Evolutionary conservation across 2,113 vertebrate species (phyloP), one percentile per base, ranked within the genome.

Genomic region (Chitala chitala): DNA sequence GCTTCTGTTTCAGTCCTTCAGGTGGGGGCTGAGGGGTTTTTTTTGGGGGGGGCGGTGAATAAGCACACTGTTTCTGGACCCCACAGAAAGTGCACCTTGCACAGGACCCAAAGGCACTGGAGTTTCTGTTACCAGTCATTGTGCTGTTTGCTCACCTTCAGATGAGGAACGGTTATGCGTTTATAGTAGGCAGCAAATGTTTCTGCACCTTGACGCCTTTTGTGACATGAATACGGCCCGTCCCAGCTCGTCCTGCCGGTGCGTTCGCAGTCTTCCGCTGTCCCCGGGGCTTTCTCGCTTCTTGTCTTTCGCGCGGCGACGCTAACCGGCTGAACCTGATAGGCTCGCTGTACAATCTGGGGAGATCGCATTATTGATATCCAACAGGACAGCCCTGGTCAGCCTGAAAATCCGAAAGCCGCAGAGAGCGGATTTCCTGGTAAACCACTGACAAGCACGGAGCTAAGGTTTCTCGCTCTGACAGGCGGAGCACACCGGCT

Each of bases 361-460:
- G 31, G 63, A 68, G 54, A 42, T 66, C 48, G 55, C 58, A 40
- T 78, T 75, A 69, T 84, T 75, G 81, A 51, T 77, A 86, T 83
- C 78, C 70, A 26, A 77, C 71, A 22, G 75, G 75, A 82, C 79
- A 79, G 72, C 48, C 65, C 72, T 74, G 75, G 78, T 78, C 76
- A 61, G 72, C 50, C 20, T 75, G 77, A 81, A 82, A 83, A 82
- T 81, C 71, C 79, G 69, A 73, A 82, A 81, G 42, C 77, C 46
- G 33, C 74, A 1, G 3, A 77, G 58, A 80, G 73, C 75, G 68
- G 74, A 71, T 74, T 70, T 74, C 58, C 69, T 48, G 40, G 51
- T 69, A 40, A 46, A 44, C 51, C 51, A 54, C 73, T 15, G 51
- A 68, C 36, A 56, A 40, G 36, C 31, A 42, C 51, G 4, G 7